Base-by-base conservation (phyloP, 2,888 invertebrate genomes). In the Microctonus hyperodae region DNA sequence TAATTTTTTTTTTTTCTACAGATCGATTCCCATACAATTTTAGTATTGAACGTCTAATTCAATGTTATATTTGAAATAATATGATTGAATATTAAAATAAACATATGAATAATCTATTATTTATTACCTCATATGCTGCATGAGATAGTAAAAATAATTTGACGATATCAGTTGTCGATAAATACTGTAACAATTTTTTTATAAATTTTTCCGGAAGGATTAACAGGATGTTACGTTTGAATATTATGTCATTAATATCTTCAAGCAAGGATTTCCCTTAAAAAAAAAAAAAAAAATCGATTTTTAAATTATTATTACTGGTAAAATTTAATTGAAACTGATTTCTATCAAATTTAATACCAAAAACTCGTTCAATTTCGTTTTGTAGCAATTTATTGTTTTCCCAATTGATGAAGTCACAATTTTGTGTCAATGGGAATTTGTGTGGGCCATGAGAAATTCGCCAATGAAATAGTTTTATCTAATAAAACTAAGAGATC, bases 381-480 rank as follows among this genome's bases (percentile, higher is more conserved):
- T 77, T 76, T 16, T 80, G 80, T 22, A 81, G 53, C 0, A 40
- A 48, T 65, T 74, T 77, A 20, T 80, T 75, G 1, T 67, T 64
- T 11, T 37, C 28, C 35, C 81, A 81, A 37, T 80, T 75, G 9
- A 20, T 57, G 59, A 80, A 76, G 28, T 73, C 71, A 13, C 64
- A 51, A 20, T 59, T 58, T 64, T 66, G 71, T n/a, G 75, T 68
- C 10, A 72, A 64, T 13, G 83, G 81, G 2, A 69, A 58, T 65
- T 68, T 72, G 33, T 81, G 80, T 11, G 82, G 81, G 9, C 81
- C 81, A 71, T 81, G 79, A 57, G 81, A 78, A 68, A 83, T 73
- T 75, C 70, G 80, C 81, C 83, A 83, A 28, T 75, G 64, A 44
- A 76, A 78, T 20, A 82, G 63, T 68, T 74, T 77, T 63, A 82